Percentiles rank a stretch among this genome's conserved stretches.
Evolutionary conservation across 2,888 invertebrate genomes (phyloP).

Genomic region (Dascillus cervinus): DNA sequence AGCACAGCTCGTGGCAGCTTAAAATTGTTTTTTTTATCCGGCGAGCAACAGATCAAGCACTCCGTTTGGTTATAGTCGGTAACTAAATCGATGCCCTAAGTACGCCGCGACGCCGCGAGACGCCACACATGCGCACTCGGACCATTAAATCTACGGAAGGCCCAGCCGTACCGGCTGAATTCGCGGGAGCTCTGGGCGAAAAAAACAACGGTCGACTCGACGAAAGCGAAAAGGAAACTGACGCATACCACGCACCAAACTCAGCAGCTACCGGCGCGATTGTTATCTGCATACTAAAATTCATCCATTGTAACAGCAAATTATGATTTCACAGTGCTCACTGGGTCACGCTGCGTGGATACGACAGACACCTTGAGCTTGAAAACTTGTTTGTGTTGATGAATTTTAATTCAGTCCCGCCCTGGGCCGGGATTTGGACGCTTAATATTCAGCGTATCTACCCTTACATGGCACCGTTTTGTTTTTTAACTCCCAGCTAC

Average conservation of each 20-base stretch:
- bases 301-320: slow-evolving; percentile 17
- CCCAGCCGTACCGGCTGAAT: too few species aligned
- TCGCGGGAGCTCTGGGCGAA: too few species aligned
- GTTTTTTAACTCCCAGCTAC: too few species aligned
- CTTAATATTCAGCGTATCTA: too few species aligned
- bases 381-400: neutral
- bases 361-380: slow-evolving; percentile 11
- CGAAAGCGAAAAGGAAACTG: slow-evolving; percentile 12
- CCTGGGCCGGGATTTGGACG: neutral
- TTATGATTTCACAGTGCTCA: slow-evolving; percentile 18
- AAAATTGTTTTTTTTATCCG: too few species aligned
- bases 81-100: slow-evolving; percentile 37
- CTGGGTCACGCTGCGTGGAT: slow-evolving; percentile 13
- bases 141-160: too few species aligned
- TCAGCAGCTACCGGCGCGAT: slow-evolving; percentile 10
- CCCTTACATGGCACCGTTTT: too few species aligned
- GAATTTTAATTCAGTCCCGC: neutral
- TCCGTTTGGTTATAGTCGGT: slow-evolving; percentile 21
- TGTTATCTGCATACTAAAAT: slow-evolving; percentile 15
- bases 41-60: slow-evolving; percentile 32
- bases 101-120: slow-evolving; percentile 36
- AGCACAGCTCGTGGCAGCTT: too few species aligned
- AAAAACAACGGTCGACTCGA: slow-evolving; percentile 2
- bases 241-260: slow-evolving; percentile 15
- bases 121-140: slow-evolving; percentile 24